Evolutionary conservation across 2,113 vertebrate genomes (phyloP), one percentile per base, ranked within the genome.

Genomic region (Sitta europaea): DNA sequence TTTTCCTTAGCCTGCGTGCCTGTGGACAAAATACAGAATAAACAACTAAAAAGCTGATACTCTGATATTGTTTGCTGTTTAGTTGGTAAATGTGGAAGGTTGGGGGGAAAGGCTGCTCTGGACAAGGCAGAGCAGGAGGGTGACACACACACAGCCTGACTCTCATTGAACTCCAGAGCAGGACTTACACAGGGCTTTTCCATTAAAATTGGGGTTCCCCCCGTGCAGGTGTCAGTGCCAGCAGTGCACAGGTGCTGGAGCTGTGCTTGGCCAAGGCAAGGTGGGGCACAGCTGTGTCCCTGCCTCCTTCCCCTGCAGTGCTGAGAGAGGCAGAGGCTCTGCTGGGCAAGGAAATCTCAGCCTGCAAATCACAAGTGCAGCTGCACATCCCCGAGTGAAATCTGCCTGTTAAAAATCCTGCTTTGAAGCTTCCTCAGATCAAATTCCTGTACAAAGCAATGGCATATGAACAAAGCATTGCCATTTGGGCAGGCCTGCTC

Each of bases 81-180:
- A 8, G 12, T 61, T 9, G 9, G 20, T 22, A 6, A 54, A 19
- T 3, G 16, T 43, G 45, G 28, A 13, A 48, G 48, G 4, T 2
- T 13, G 6, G 4, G 43, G 5, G 47, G 4, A 11, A 40, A 55
- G 20, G 20, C 29, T 90, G 33, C 12, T 43, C 12, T 10, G 43
- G 59, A 1, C 6, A 25, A 8, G 50, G 13, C 4, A 4, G 23
- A 1, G 11, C 3, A 48, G 25, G 35, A 72, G 27, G 21, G 5
- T 43, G 70, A 36, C 31, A 12, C 21, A 6, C 14, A 3, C 23
- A 14, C 94, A 94, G 90, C 92, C 97, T 94, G 95, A 98, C 97
- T 98, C 96, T 98, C 98, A 97, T 98, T 98, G 95, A 97, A 95
- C 86, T 94, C 89, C 98, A 97, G 98, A 96, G 97, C 96, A 97